Base-by-base conservation (phyloP, 2,113 vertebrate genomes). In the Mormyrus lacerda region DNA sequence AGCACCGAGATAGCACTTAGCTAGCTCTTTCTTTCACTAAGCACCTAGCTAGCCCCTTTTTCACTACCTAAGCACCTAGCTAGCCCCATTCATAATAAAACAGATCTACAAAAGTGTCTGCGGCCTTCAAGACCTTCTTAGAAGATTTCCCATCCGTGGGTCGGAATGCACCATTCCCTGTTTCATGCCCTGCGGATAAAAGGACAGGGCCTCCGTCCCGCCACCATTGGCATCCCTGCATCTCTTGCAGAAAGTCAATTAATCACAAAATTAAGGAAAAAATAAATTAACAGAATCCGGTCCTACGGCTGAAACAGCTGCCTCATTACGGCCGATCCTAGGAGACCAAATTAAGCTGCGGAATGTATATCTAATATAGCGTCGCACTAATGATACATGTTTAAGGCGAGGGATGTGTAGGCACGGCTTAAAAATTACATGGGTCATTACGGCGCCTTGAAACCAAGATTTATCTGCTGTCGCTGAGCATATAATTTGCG, bases 361-460 rank as follows among this genome's bases (percentile, higher is more conserved):
- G 89, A 94, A 95, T 94, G 93, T 95, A 95, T 94, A 95, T 95
- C 94, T 95, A 94, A 95, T 95, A 95, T 92, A 94, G 92, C 92
- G 91, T 92, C 93, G 91, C 93, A 93, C 94, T 96, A 95, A 96
- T 95, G 94, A 95, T 93, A 91, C 91, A 91, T 88, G 93, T 93
- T 94, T 94, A 95, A 94, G 58, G 94, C 93, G 93, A 91, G 87
- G 92, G 61, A 92, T 88, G 89, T 94, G 95, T 94, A 93, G 94
- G 92, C 94, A 93, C 92, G 91, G 94, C 94, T 93, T 93, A 94
- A 93, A 94, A 95, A 96, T 95, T 95, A 95, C 95, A 95, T 89
- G 91, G 94, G 94, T 95, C 95, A 95, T 96, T 95, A 96, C 92
- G 51, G 91, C 92, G 90, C 94, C 94, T 94, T 94, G 94, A 94